These are phyloP conservation scores for Philantomba maxwellii DNA, from an alignment of 2,113 vertebrate genomes.

Conservation along the genomic window DNA sequence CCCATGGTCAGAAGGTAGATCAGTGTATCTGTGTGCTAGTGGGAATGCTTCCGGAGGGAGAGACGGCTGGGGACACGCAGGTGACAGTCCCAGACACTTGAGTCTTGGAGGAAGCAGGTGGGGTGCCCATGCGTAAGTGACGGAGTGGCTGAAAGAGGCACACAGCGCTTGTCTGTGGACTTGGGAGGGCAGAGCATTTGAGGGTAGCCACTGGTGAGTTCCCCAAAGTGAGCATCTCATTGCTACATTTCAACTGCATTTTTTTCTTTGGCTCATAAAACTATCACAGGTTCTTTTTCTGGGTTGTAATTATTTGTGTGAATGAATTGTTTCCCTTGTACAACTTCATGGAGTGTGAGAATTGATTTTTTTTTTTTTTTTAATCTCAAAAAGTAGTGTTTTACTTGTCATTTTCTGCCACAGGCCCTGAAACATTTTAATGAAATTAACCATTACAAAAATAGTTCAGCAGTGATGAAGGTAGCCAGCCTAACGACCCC, in stretches of 20 bases:
- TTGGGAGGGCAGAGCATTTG: background rate
- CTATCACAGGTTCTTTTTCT: background rate
- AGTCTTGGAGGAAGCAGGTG: background rate
- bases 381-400: background rate
- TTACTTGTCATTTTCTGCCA: background rate
- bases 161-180: background rate
- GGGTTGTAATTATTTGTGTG: slow-evolving; percentile 16
- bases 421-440: background rate
- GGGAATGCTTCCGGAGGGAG: background rate
- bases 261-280: background rate
- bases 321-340: slow-evolving; percentile 11
- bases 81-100: background rate
- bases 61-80: background rate
- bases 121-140: accelerated
- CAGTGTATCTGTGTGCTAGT: background rate
- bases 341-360: background rate
- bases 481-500: background rate
- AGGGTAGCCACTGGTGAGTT: background rate
- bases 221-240: background rate
- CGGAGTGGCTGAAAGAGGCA: background rate
- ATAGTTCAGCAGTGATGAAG: background rate
- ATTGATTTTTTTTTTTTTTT: slow-evolving; percentile 46
- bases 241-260: background rate
- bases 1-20: background rate
- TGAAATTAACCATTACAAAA: background rate